Base-by-base conservation (phyloP, 1,140 invertebrate genomes). In the Lucilia cuprina region DNA sequence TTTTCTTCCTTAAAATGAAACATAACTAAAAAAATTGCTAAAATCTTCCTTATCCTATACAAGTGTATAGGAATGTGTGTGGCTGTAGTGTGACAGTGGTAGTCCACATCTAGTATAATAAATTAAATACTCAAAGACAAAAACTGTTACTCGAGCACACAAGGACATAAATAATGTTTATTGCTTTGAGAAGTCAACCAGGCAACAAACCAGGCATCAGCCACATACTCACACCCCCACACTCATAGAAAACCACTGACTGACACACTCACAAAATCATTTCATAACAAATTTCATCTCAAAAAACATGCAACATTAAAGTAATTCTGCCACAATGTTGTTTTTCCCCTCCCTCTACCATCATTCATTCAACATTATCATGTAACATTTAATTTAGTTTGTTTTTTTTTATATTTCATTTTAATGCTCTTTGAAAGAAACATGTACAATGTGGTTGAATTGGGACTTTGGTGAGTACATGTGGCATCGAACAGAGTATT, bases 111-210 rank as follows among this genome's bases (percentile, higher is more conserved):
- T 21, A 10, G 65, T 70, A 5, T 41, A 21, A 70, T 70, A 70
- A 70, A 70, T 70, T 70, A 70, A 70, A 70, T 70, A 70, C 65
- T 70, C 19, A 70, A 70, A 70, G 65, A 70, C 19, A 70, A 25
- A 70, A 70, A 70, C 65, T 70, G 65, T 70, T 21, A 21, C 7
- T 21, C n/a, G 65, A 60, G 55, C 65, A 70, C 65, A 70, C 5
- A 19, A 21, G n/a, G 19, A 70, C 65, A 70, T 25, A 70, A 70
- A 21, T 19, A 70, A 21, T 70, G 65, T 21, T 70, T 70, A 70
- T 70, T 7, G 65, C 65, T 70, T 19, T 21, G 65, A 70, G 65
- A 70, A 70, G 55, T n/a, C 55, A 60, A 70, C 65, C 65, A 70
- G 65, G 7, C 65, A 70, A 19, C 65, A 19, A 70, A 21, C 65